Conservation (phyloP, 2,113 vertebrate species). For the Sminthopsis crassicaudata region DNA sequence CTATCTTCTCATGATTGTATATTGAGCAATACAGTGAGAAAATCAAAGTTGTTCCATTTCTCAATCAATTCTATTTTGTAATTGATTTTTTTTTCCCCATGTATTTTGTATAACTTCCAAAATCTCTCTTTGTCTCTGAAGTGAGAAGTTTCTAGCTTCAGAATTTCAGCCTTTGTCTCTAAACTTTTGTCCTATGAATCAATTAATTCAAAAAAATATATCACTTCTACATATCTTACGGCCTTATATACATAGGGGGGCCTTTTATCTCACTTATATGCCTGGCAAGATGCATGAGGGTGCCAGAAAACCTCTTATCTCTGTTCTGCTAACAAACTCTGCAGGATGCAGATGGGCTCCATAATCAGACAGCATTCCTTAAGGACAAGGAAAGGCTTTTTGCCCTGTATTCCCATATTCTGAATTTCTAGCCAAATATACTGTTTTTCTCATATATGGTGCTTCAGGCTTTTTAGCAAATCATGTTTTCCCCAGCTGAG, state of each 20-base stretch:
- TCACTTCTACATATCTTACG: background rate
- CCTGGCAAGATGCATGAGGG: too few relatives aligned
- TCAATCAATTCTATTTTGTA: background rate
- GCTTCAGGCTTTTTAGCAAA: too few relatives aligned
- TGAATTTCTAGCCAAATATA: background rate
- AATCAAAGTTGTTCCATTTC: background rate
- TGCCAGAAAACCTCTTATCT: background rate
- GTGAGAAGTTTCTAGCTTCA: background rate
- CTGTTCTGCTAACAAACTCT: background rate
- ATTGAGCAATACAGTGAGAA: background rate
- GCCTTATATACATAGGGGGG: background rate
- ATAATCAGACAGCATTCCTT: background rate
- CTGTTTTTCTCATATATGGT: background rate
- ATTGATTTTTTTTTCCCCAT: background rate
- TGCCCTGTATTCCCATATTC: background rate
- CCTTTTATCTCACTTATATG: background rate
- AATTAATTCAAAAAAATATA: background rate
- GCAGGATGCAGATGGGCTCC: background rate
- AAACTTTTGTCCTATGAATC: background rate
- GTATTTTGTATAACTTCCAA: background rate
- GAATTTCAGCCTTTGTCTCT: background rate
- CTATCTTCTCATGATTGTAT: background rate
- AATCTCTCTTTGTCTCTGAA: background rate
- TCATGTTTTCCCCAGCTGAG: too few relatives aligned
- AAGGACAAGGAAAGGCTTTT: background rate